Evolutionary conservation across 2,113 vertebrate genomes (phyloP), one percentile per base, ranked within the genome.

Genomic region (Pterocles burchelli): DNA sequence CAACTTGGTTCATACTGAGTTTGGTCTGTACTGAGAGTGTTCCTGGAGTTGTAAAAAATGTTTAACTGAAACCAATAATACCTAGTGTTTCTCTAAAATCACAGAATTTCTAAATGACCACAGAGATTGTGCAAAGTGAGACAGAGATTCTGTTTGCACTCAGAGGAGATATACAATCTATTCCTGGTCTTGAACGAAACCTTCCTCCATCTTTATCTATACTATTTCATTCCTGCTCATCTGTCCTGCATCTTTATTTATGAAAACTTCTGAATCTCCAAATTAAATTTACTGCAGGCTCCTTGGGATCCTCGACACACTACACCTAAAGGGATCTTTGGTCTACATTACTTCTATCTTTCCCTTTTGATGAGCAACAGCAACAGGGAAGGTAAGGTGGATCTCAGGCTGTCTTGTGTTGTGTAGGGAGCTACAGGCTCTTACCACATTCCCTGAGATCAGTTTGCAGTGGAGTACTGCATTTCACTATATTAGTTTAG

Each of bases 41-140:
- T 63, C 43, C 55, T 66, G 29, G 36, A 90, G 43, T 18, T 43
- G 33, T 55, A 81, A 87, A 74, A 77, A 61, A 9, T 9, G 29
- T 68, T 93, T 68, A 38, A 36, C 33, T 45, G 58, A 66, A 85
- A 55, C 13, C 17, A 59, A 1, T 57, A 72, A 38, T 4, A 4
- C 22, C 59, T 62, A 46, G 13, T 0, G 2, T 52, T 55, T 68
- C 43, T 28, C 29, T 73, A 55, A 71, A 67, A 54, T 54, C 24
- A 58, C 7, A 18, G 13, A 17, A 87, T 52, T 66, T 80, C 68
- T 71, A 72, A 85, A 75, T 41, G 41, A 41, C 31, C 11, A 41
- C 28, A 63, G 21, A 0, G 0, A 68, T 13, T 8, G 13, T 76
- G 9, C 11, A 49, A 87, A 48, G 25, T 3, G 17, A 77, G 51